Evolutionary conservation across 2,113 vertebrate species (phyloP).

Genomic region (Micromys minutus): DNA sequence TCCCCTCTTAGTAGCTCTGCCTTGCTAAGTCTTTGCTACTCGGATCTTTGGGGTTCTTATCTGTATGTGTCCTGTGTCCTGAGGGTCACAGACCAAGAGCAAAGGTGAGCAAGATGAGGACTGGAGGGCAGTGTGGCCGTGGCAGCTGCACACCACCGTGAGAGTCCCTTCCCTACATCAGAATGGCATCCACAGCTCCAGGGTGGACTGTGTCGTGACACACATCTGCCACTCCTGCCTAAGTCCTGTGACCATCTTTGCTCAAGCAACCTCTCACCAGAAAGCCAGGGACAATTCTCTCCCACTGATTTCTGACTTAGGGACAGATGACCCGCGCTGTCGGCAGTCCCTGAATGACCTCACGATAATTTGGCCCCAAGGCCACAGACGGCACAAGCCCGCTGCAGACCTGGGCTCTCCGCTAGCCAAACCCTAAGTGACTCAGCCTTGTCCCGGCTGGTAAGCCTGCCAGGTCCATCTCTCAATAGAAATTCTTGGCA

Average conservation of each 20-base stretch:
- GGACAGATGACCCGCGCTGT: conserved; percentile 61
- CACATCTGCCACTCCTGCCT: neutral
- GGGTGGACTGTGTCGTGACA: too few species aligned
- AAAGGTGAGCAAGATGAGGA: too few species aligned
- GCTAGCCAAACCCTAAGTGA: neutral
- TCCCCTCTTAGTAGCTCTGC: neutral
- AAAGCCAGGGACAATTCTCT: conserved; percentile 68
- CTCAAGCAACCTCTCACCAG: conserved; percentile 20
- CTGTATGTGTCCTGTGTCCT: fast-evolving
- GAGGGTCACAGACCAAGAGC: neutral
- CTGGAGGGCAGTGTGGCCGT: fast-evolving
- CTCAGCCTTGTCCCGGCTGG: neutral
- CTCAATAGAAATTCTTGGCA: neutral
- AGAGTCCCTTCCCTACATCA: neutral
- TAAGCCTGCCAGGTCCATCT: neutral
- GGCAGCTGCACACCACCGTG: fast-evolving
- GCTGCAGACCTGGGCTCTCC: conserved; percentile 39
- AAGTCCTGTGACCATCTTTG: neutral
- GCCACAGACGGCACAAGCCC: conserved; percentile 30
- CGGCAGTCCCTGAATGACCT: conserved; percentile 60
- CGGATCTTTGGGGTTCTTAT: neutral
- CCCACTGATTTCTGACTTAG: conserved; percentile 64
- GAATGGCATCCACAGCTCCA: neutral
- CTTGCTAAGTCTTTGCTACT: neutral
- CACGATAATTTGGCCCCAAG: conserved; percentile 64